Evolutionary conservation across 2,113 vertebrate species (phyloP).

Genomic region (Carlito syrichta): DNA sequence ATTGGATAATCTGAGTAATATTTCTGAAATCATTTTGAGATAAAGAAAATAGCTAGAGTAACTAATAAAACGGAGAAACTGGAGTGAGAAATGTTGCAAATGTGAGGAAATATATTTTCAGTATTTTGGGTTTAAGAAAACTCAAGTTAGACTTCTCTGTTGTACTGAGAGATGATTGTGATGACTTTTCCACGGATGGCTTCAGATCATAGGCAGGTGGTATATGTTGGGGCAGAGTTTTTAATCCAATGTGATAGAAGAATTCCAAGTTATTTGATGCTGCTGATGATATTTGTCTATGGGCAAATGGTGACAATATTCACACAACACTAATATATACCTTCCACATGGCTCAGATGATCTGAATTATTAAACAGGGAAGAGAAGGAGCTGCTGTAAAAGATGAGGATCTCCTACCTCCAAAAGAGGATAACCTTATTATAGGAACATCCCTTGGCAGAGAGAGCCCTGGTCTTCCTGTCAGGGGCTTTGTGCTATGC

Average conservation of each 20-base stretch:
- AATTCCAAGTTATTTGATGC: too few species aligned
- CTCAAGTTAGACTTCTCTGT: accelerated
- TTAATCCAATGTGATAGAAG: background rate
- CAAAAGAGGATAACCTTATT: background rate
- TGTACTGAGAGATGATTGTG: background rate
- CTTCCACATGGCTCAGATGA: background rate
- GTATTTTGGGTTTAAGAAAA: accelerated
- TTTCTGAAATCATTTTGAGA: background rate
- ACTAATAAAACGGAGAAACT: background rate
- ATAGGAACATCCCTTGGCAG: accelerated
- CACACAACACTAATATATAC: accelerated
- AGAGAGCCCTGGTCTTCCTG: background rate
- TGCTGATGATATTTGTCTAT: accelerated
- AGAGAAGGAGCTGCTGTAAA: too few species aligned
- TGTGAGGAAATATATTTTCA: accelerated
- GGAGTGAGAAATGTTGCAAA: accelerated
- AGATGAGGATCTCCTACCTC: background rate
- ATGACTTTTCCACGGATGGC: too few species aligned
- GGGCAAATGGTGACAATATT: accelerated
- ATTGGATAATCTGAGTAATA: too few species aligned
- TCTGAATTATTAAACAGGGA: background rate
- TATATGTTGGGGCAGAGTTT: accelerated
- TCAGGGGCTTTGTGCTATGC: accelerated
- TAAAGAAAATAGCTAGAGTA: background rate
- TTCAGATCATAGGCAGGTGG: background rate